Evolutionary conservation across 2,888 invertebrate species (phyloP).

Genomic region (Ormyrus nitidulus): DNA sequence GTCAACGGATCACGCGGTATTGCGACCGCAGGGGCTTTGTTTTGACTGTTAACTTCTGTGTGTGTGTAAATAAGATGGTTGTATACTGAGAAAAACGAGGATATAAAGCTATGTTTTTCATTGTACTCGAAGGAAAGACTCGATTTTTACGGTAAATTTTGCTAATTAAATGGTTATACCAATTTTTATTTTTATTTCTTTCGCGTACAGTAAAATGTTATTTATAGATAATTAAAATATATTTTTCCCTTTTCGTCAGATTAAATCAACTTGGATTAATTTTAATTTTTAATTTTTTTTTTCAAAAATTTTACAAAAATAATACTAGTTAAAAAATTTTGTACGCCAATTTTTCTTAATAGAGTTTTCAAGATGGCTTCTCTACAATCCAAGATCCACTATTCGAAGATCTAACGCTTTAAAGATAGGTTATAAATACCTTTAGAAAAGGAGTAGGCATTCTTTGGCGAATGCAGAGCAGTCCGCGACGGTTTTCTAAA

Average conservation of each 20-base stretch:
- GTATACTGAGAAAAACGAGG: too few relatives aligned
- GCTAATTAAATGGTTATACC: not conserved
- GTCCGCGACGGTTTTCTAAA: constrained; percentile 1
- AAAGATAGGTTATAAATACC: not conserved
- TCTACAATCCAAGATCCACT: not conserved
- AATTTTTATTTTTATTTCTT: constrained; percentile 2
- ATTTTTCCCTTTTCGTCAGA: too few relatives aligned
- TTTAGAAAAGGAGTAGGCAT: not conserved
- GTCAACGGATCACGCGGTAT: not conserved
- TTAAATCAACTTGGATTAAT: too few relatives aligned
- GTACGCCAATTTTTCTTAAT: not conserved
- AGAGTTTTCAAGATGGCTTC: not conserved
- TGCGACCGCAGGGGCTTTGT: not conserved
- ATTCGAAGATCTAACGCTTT: not conserved
- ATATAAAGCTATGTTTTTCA: not conserved
- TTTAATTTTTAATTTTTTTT: too few relatives aligned
- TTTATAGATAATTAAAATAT: too few relatives aligned
- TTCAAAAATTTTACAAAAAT: too few relatives aligned
- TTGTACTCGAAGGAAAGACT: not conserved
- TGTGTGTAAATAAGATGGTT: too few relatives aligned
- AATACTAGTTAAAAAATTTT: not conserved
- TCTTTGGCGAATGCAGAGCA: not conserved
- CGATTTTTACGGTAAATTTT: not conserved
- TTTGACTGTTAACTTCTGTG: not conserved
- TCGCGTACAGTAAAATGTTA: not conserved